Evolutionary conservation across 2,888 invertebrate genomes (phyloP), one percentile per base, ranked within the genome.

Genomic region (Chelonus formosanus): DNA sequence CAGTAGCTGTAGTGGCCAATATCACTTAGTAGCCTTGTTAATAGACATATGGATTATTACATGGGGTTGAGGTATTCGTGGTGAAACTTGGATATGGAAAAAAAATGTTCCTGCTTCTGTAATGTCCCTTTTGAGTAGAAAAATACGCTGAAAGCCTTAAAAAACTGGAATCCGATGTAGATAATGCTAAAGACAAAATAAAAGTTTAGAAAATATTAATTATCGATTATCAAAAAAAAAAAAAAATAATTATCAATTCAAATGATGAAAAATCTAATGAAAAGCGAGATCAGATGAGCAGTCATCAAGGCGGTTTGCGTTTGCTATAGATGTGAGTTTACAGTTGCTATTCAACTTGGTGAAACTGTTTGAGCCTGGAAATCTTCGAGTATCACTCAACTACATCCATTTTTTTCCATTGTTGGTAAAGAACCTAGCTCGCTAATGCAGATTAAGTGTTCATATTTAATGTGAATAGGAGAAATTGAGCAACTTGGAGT

Each of bases 61-160:
- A 1, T 97, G 97, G 96, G 97, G 97, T 34, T 97, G 97, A 97
- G 96, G 95, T 34, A 92, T 97, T 48, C 95, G 96, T 80, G 97
- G 97, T n/a, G 0, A 97, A 97, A 83, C 85, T 97, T 8, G 97
- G 97, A 32, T 92, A 94, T 76, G 93, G 93, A 3, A 88, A 86
- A 78, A 75, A 40, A 73, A 74, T 8, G 72, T 70, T 0, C 83
- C 83, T 0, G 79, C 78, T 3, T 68, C 82, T 36, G 79, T 83
- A 1, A 72, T 74, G 4, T 65, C 85, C 78, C 78, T 85, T 71
- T 73, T 83, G 72, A 80, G 78, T 82, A 32, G 84, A 84, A 50
- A 86, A 85, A 71, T 71, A 70, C 36, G 68, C 67, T 5, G 71
- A 72, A 36, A 62, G 47, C 34, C 20, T 50, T 2, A 65, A 54